Conservation (phyloP, 2,888 invertebrate species). For the Macrosiphum euphorbiae region DNA sequence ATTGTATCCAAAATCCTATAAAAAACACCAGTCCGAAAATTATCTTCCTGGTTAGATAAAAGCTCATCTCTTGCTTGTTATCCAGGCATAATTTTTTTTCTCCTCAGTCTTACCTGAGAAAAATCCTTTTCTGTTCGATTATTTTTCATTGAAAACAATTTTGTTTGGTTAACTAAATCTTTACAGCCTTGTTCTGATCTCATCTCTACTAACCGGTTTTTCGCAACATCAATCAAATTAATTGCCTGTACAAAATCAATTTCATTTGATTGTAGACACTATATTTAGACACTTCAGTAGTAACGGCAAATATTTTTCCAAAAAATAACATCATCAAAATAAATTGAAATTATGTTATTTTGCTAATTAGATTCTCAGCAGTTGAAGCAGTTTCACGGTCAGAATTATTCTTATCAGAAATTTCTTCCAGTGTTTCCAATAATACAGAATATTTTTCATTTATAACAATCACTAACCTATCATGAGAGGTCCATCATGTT, state of each 20-base stretch:
- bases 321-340: background rate
- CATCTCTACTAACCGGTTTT: background rate
- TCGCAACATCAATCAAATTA: conserved; percentile 6
- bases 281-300: background rate
- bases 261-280: background rate
- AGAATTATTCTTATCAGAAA: background rate
- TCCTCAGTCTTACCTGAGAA: background rate
- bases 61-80: background rate
- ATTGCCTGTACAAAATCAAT: background rate
- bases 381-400: background rate
- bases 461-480: conserved; percentile 18
- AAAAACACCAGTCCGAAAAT: background rate
- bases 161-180: conserved; percentile 24
- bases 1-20: conserved; percentile 26
- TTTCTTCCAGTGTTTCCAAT: conserved; percentile 6
- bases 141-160: conserved; percentile 17
- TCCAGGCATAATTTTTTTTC: background rate
- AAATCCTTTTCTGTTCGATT: background rate
- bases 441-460: conserved; percentile 28
- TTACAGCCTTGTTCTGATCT: conserved; percentile 2
- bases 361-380: conserved; percentile 9
- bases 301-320: conserved; percentile 19
- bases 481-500: conserved; percentile 21
- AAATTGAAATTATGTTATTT: conserved; percentile 8
- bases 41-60: background rate